A percentile compares a stretch with the other conserved stretches of the same genome.
Evolutionary conservation across 2,113 vertebrate species (phyloP).

Genomic region (Hiodon alosoides): DNA sequence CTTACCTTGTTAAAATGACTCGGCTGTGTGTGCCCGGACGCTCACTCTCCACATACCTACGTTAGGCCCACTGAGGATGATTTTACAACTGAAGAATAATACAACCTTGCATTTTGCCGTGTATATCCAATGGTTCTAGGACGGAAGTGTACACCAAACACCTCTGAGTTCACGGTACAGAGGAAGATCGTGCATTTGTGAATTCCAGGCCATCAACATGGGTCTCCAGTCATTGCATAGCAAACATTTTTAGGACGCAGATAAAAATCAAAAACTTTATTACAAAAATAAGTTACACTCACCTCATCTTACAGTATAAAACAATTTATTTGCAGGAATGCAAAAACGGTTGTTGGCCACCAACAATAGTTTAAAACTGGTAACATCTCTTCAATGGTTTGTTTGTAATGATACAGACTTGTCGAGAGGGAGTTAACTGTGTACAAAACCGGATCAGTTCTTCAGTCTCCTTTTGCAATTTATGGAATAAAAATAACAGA

Average conservation of each 20-base stretch:
- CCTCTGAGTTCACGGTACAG: no score
- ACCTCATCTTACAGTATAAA: conserved; percentile 97
- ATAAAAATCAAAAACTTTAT: conserved; percentile 87
- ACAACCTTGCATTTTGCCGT: no score
- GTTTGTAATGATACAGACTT: conserved; percentile 55
- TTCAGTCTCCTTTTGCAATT: conserved; percentile 32
- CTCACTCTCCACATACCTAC: no score
- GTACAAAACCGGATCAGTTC: conserved; percentile 35
- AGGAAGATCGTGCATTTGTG: no score
- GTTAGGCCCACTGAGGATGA: no score
- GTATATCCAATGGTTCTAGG: no score
- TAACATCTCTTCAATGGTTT: conserved; percentile 70
- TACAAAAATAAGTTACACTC: conserved; percentile 98
- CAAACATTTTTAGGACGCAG: conserved; percentile 21
- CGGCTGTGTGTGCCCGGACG: no score
- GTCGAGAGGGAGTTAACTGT: conserved; percentile 29
- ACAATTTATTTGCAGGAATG: conserved; percentile 96
- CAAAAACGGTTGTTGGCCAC: conserved; percentile 90
- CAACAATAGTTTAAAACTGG: conserved; percentile 74
- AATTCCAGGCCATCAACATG: not conserved
- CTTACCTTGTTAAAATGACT: no score
- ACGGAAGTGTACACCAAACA: no score
- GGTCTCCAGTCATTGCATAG: conserved; percentile 1
- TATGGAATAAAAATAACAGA: conserved; percentile 24
- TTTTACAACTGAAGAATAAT: no score